Percentiles rank a stretch among this genome's conserved stretches.
These are phyloP conservation scores for Drosophila lowei DNA, from an alignment of 1,140 invertebrate genomes.

Conservation along the genomic window DNA sequence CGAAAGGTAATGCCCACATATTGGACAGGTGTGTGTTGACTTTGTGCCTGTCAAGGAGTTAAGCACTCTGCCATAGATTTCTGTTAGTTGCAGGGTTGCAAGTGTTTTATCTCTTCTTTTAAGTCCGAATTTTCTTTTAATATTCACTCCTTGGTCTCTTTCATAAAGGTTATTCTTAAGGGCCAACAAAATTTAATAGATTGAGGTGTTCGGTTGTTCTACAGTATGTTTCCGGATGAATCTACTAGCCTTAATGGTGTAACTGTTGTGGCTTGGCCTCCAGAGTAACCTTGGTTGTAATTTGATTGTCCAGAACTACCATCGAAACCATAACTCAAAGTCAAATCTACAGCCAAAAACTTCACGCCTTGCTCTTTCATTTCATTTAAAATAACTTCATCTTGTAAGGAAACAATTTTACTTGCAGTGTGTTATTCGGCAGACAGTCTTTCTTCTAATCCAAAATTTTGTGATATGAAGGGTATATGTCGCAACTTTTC, in stretches of 20 bases:
- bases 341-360: too few species aligned
- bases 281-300: not conserved
- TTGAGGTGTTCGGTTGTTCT: too few species aligned
- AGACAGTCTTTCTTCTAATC: not conserved
- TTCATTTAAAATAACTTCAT: not conserved
- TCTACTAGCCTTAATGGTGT: too few species aligned
- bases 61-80: constrained; percentile 46
- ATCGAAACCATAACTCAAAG: not conserved
- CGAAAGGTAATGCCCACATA: constrained; percentile 30
- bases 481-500: not conserved
- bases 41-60: constrained; percentile 27
- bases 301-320: not conserved
- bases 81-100: constrained; percentile 11
- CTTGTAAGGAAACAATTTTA: not conserved
- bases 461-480: not conserved
- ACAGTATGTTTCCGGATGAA: too few species aligned
- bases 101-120: constrained; percentile 1
- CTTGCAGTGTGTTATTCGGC: not conserved
- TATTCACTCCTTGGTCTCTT: not conserved
- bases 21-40: constrained; percentile 30
- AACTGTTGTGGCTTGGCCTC: not conserved
- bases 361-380: not conserved
- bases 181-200: not conserved
- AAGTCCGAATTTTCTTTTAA: not conserved
- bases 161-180: not conserved